Conservation (phyloP, 2,113 vertebrate genomes). For the Patagioenas fasciata region DNA sequence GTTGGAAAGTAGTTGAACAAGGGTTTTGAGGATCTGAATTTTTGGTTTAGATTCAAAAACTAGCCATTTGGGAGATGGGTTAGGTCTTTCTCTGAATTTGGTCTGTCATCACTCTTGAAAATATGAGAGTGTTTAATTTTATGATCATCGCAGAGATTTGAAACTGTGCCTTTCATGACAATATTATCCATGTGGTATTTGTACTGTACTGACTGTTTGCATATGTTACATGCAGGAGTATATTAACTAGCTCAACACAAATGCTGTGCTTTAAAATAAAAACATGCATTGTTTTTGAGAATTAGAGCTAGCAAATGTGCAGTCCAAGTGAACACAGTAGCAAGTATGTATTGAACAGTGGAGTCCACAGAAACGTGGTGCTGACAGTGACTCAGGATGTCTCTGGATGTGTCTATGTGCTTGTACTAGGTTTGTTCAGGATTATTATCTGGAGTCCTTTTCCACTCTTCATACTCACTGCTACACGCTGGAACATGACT, state of each 20-base stretch:
- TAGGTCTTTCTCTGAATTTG: background rate
- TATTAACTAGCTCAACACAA: background rate
- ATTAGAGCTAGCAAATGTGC: background rate
- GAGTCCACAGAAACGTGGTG: background rate
- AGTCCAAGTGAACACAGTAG: background rate
- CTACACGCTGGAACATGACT: accelerated
- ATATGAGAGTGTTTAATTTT: background rate
- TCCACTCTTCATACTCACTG: background rate
- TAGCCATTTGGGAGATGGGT: background rate
- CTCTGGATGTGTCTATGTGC: background rate
- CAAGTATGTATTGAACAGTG: background rate
- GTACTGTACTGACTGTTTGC: background rate
- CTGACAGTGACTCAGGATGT: background rate
- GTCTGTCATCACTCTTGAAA: background rate
- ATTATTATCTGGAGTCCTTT: background rate
- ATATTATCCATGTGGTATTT: background rate
- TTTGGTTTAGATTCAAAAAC: background rate
- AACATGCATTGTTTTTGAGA: background rate
- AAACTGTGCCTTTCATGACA: background rate
- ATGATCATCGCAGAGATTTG: background rate
- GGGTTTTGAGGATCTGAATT: background rate
- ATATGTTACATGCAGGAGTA: background rate
- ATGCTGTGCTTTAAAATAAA: background rate
- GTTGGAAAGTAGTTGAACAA: background rate
- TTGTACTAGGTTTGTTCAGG: background rate